Conservation (phyloP, 2,888 invertebrate species). For the Heliconius erato region DNA sequence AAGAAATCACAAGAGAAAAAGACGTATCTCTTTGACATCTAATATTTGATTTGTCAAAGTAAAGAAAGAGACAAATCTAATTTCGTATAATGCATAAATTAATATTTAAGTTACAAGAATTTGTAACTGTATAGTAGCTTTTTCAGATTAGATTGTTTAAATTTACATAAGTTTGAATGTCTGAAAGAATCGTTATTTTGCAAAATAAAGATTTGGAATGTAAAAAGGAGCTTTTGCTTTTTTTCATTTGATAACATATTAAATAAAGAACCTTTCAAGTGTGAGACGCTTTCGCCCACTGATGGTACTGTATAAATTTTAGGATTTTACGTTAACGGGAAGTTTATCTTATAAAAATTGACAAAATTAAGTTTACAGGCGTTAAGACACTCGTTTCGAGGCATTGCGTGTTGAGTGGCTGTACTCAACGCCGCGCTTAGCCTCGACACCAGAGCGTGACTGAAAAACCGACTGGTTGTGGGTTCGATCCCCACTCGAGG, state of each 20-base stretch:
- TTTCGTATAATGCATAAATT: neutral
- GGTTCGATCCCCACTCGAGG: too few species aligned
- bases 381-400: too few species aligned
- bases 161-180: neutral
- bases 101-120: neutral
- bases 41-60: neutral
- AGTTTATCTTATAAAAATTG: too few species aligned
- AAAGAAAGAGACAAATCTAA: neutral
- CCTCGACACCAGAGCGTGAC: too few species aligned
- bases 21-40: neutral
- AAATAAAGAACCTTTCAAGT: too few species aligned
- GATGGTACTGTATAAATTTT: too few species aligned
- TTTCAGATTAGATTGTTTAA: neutral
- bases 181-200: neutral
- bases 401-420: too few species aligned
- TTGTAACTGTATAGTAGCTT: neutral
- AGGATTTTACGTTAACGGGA: too few species aligned
- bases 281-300: too few species aligned
- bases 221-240: neutral
- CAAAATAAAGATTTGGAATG: neutral
- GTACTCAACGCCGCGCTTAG: too few species aligned
- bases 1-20: neutral
- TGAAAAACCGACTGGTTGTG: too few species aligned
- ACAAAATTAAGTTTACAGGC: too few species aligned
- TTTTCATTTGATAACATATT: neutral